Base-by-base conservation (phyloP, 2,888 invertebrate genomes). In the Apotomis turbidana region DNA sequence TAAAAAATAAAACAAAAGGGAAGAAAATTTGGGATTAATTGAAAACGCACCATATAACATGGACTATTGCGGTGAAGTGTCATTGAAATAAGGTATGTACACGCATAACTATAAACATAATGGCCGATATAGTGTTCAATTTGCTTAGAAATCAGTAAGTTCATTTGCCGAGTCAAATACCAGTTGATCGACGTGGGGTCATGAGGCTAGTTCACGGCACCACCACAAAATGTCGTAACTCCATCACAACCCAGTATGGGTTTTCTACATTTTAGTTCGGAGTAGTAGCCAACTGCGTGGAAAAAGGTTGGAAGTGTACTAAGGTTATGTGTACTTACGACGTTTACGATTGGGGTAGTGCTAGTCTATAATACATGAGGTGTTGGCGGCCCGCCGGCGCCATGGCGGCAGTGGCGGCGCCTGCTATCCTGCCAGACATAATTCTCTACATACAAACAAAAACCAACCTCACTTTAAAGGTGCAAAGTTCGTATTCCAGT, bases 371-470 rank as follows among this genome's bases (percentile, higher is more conserved):
- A 91, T 91, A 91, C 91, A 91, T 90, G 90, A 93, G 91, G 92
- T 91, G 92, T 90, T 85, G 88, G 90, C 92, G 93, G 90, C 93
- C 83, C 85, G 90, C 85, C 90, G 93, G 93, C 93, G 93, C 93
- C 93, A 91, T 49, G 86, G 88, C 86, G 89, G 88, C 87, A 89
- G 87, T 77, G 82, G 84, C 87, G 93, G 93, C 93, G 93, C 93
- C 93, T 90, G 82, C 90, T 88, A 88, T 90, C 92, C 90, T 92
- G 89, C 87, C 87, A 85, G 84, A 83, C 82, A 84, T 82, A 79
- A 80, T 78, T 77, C 74, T 70, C 70, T n/a, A 52, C 15, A 62
- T 51, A 49, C 80, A 82, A 74, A 46, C 68, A 5, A 82, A 80
- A 81, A 76, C 52, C 64, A 77, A 81, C 83, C 80, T 75, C 82